phyloP scores from a whole-genome alignment of 1,140 invertebrate genomes.

The Helicoverpa armigera region DNA sequence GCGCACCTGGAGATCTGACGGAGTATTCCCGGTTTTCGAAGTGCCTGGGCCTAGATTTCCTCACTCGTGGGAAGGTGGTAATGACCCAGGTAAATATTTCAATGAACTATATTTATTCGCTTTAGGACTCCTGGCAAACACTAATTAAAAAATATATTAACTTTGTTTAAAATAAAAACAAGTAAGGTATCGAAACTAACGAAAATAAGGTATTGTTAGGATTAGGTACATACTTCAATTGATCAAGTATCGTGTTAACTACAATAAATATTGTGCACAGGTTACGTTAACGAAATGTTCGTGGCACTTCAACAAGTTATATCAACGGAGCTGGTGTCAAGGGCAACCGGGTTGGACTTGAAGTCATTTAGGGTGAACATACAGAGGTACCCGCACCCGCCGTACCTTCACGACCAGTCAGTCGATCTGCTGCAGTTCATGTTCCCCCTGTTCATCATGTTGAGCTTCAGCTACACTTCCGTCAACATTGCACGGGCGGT shows the following conservation, averaged over 20 bases:
- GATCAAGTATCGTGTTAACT: too few species aligned
- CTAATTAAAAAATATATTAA: not conserved
- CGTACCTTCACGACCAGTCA: constrained; percentile 90
- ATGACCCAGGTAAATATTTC: constrained; percentile 85
- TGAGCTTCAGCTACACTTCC: constrained; percentile 92
- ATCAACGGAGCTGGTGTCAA: constrained; percentile 87
- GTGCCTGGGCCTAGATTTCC: constrained; percentile 89
- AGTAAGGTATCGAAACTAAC: not conserved
- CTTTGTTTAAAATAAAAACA: not conserved
- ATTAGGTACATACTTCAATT: too few species aligned
- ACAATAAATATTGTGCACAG: constrained; percentile 79
- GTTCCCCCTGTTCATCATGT: constrained; percentile 91
- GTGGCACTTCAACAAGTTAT: constrained; percentile 89
- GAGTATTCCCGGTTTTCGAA: constrained; percentile 89
- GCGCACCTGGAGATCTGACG: constrained; percentile 88
- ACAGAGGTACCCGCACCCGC: constrained; percentile 92
- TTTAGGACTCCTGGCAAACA: not conserved
- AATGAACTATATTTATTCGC: not conserved
- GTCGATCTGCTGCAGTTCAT: constrained; percentile 89
- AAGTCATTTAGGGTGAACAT: constrained; percentile 78
- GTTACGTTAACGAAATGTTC: constrained; percentile 91
- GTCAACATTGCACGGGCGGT: constrained; percentile 92
- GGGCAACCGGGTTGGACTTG: constrained; percentile 76
- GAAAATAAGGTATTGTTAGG: too few species aligned
- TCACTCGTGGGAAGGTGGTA: constrained; percentile 76